Evolutionary conservation across 2,113 vertebrate genomes (phyloP).

Genomic region (Symphodus melops): DNA sequence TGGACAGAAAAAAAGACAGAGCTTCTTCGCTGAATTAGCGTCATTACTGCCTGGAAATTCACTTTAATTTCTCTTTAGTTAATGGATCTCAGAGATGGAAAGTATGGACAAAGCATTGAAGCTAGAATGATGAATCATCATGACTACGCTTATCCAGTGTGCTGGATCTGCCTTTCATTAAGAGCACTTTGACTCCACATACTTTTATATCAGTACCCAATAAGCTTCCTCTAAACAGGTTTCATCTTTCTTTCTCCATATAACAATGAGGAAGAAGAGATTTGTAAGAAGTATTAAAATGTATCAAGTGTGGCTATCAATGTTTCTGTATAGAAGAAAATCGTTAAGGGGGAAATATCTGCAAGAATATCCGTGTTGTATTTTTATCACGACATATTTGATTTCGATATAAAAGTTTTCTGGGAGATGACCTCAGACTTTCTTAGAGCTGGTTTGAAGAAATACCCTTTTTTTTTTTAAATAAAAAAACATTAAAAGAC

Average conservation of each 20-base stretch:
- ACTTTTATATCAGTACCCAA: slow-evolving; percentile 8
- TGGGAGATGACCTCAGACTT: neutral
- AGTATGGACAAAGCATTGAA: slow-evolving; percentile 2
- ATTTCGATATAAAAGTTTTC: no score
- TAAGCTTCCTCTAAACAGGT: slow-evolving; percentile 10
- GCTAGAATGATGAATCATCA: slow-evolving; percentile 12
- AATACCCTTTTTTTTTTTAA: neutral
- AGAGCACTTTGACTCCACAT: slow-evolving; percentile 4
- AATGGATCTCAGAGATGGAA: slow-evolving; percentile 22
- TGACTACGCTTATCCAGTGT: neutral
- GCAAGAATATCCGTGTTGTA: neutral
- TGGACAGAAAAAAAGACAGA: neutral
- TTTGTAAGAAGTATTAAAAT: neutral
- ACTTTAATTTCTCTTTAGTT: neutral
- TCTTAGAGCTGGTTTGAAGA: neutral
- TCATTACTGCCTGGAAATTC: neutral
- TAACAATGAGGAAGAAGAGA: neutral
- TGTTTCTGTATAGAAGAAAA: neutral
- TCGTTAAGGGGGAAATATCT: neutral
- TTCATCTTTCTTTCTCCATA: slow-evolving; percentile 3
- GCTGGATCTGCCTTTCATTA: neutral
- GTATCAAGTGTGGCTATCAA: neutral
- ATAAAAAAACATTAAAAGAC: neutral
- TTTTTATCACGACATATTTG: neutral
- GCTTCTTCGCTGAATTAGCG: neutral